A percentile compares a stretch with the other conserved stretches of the same genome.
Evolutionary conservation across 2,888 invertebrate genomes (phyloP).

Genomic region (Erebia ligea): DNA sequence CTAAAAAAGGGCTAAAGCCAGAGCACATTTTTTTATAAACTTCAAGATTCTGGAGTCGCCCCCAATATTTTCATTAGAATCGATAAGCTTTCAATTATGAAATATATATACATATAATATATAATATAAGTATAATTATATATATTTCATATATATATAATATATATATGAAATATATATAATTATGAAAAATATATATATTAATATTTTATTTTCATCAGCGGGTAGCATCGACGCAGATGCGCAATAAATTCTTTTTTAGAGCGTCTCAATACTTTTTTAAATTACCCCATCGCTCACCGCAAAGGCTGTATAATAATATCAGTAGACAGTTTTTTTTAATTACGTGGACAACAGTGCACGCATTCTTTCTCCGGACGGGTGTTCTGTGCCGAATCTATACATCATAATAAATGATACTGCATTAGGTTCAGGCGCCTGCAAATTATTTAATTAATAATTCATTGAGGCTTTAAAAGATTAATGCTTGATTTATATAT

Average conservation of each 20-base stretch:
- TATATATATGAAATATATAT: too few relatives aligned
- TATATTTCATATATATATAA: too few relatives aligned
- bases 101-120: too few relatives aligned
- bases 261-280: conserved; percentile 46
- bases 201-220: conserved; percentile 9
- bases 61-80: neutral
- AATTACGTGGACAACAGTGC: conserved; percentile 51
- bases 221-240: conserved; percentile 38
- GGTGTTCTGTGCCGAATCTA: conserved; percentile 47
- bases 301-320: conserved; percentile 52
- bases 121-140: too few relatives aligned
- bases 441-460: conserved; percentile 32
- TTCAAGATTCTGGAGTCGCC: neutral
- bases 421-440: neutral
- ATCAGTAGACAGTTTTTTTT: conserved; percentile 45
- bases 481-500: too few relatives aligned
- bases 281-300: conserved; percentile 51
- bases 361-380: conserved; percentile 56
- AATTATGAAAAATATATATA: too few relatives aligned
- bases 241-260: conserved; percentile 46
- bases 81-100: neutral
- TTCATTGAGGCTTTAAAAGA: conserved; percentile 43
- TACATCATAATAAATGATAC: neutral
- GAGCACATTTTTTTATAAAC: too few relatives aligned
- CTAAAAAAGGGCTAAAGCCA: too few relatives aligned